A percentile compares a stretch with the other conserved stretches of the same genome.
Evolutionary conservation across 2,113 vertebrate genomes (phyloP).

Genomic region (chimpanzee (Pan troglodytes)): NHGRI_mPanTro3-v2.1_pri NC_072407.2:131321001-131321500

Average conservation of each 20-base stretch:
- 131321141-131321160: not conserved
- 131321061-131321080: not conserved
- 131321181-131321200: constrained; percentile 43
- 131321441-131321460: not conserved
- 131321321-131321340: not conserved
- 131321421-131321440: constrained; percentile 9
- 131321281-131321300: not conserved
- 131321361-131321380: not conserved
- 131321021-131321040: not conserved
- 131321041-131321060: not conserved
- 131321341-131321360: not conserved
- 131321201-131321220: not conserved
- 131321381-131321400: not conserved
- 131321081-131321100: not conserved
- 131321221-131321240: not conserved
- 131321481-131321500: not conserved
- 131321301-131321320: not conserved
- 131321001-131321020: constrained; percentile 51
- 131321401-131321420: not conserved
- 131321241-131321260: constrained; percentile 36
- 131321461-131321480: not conserved
- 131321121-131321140: not conserved
- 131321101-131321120: constrained; percentile 21
- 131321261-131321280: not conserved
- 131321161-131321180: not conserved